phyloP scores from a whole-genome alignment of 1,140 invertebrate species.

The Papilio machaon region DNA sequence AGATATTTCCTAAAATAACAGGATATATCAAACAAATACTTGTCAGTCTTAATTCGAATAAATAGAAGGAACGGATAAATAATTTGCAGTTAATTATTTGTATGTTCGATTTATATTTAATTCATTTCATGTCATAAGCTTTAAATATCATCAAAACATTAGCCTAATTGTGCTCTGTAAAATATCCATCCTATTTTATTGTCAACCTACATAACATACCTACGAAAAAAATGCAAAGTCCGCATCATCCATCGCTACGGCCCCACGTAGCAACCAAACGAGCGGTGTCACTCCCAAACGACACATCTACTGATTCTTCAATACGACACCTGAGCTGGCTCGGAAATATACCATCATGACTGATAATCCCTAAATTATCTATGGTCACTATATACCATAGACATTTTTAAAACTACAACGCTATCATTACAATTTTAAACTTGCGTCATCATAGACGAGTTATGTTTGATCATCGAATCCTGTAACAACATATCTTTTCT shows the following conservation, averaged over 20 bases:
- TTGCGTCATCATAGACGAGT: no score
- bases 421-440: no score
- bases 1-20: background rate
- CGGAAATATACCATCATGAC: background rate
- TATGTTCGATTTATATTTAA: background rate
- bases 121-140: no score
- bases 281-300: background rate
- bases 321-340: background rate
- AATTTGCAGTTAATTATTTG: background rate
- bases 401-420: no score
- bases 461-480: no score
- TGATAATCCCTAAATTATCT: background rate
- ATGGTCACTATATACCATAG: no score
- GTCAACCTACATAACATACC: slow-evolving; percentile 10
- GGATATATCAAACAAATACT: no score
- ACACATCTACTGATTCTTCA: background rate
- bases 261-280: slow-evolving; percentile 13
- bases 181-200: background rate
- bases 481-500: no score
- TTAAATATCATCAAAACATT: background rate
- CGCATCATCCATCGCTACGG: background rate
- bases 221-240: slow-evolving; percentile 28
- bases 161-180: background rate
- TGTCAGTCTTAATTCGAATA: background rate
- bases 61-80: background rate